Base-by-base conservation (phyloP, 1,140 invertebrate genomes). In the Eriosoma lanigerum region DNA sequence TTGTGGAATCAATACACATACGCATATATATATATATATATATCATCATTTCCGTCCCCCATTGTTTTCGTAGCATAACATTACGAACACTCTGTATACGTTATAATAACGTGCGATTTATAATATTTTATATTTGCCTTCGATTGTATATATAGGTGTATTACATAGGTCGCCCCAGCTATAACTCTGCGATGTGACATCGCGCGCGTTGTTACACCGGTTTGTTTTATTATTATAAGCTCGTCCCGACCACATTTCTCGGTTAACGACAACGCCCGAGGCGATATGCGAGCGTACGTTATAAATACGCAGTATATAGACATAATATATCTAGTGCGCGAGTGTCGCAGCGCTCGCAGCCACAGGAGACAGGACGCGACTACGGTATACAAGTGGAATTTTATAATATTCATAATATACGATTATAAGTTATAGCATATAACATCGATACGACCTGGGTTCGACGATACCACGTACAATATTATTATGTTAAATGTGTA, bases 171-270 rank as follows among this genome's bases (percentile, higher is more conserved):
- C n/a, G n/a, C n/a, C n/a, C n/a, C n/a, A n/a, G n/a, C n/a, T n/a
- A n/a, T n/a, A n/a, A n/a, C n/a, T 4, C 32, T 38, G 32, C 32
- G 8, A 19, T 46, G 64, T 68, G 64, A 68, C 64, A 68, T 15
- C 46, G 46, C 46, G 32, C 62, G 4, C 38, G 38, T 8, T n/a
- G 38, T 68, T n/a, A 68, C 64, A 68, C 64, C 64, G 64, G 64
- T 68, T 68, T 46, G 64, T 24, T 8, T 68, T 58, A 62, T 64
- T 64, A 64, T 32, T 68, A 68, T 68, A 68, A 68, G 64, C 64
- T 68, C 64, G 64, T 68, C 38, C n/a, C 38, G 64, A 68, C 64
- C 64, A 68, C 64, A 68, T 68, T 68, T 68, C 64, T 68, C 64
- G 64, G 26, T 68, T 44, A 68, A 68, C 64, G 64, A 68, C 64